phyloP scores from a whole-genome alignment of 2,113 vertebrate species.

The Erythrocercus mccallii region DNA sequence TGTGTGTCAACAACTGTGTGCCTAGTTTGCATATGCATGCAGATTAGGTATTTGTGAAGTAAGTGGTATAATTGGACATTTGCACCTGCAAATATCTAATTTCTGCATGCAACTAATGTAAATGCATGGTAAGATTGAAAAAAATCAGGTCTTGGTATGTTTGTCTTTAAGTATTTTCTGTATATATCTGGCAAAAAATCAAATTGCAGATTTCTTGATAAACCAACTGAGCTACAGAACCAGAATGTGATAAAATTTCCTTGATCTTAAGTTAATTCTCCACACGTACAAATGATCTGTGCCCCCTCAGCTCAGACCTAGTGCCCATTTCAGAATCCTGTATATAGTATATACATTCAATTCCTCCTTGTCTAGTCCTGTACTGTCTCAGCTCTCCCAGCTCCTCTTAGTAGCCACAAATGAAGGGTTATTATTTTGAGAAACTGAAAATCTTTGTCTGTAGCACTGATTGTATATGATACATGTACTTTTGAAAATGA shows the following conservation, averaged over 20 bases:
- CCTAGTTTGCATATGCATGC: constrained; percentile 65
- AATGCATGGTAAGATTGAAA: constrained; percentile 17
- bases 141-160: not conserved
- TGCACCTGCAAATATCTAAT: constrained; percentile 63
- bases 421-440: not conserved
- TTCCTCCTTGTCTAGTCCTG: not conserved
- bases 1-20: constrained; percentile 59
- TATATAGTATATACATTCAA: not conserved
- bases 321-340: not conserved
- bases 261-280: not conserved
- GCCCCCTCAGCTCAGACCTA: not conserved
- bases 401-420: not conserved
- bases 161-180: not conserved
- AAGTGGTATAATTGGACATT: constrained; percentile 66
- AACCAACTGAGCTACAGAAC: not conserved
- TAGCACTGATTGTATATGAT: not conserved
- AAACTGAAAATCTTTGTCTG: not conserved
- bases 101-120: constrained; percentile 33
- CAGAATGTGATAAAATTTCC: not conserved
- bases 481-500: rapidly evolving
- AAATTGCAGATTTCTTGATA: not conserved
- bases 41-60: constrained; percentile 65
- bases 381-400: not conserved
- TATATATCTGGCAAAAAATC: not conserved
- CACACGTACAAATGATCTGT: not conserved